Evolutionary conservation across 2,888 invertebrate genomes (phyloP).

Genomic region (Drosophila quinaria): DNA sequence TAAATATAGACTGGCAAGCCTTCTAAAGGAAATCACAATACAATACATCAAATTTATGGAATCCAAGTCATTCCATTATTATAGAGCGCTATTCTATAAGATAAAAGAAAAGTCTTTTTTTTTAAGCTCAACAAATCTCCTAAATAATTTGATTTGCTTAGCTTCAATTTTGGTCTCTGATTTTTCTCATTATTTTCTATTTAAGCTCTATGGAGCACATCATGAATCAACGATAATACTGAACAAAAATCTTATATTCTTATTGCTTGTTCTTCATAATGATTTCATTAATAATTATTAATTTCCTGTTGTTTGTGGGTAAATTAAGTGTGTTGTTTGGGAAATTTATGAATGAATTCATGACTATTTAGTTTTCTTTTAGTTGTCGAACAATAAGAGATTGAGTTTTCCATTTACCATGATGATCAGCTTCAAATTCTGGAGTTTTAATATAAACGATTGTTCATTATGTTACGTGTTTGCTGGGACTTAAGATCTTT

Average conservation of each 20-base stretch:
- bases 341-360: slow-evolving; percentile 22
- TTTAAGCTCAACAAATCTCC: not conserved
- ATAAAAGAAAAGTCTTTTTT: not conserved
- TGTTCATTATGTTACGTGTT: slow-evolving; percentile 19
- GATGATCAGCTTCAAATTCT: slow-evolving; percentile 21
- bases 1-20: not conserved
- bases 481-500: slow-evolving; percentile 28
- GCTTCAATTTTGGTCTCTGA: not conserved
- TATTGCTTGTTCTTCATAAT: slow-evolving; percentile 15
- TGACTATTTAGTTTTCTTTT: slow-evolving; percentile 31
- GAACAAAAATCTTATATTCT: slow-evolving; percentile 24
- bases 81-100: not conserved
- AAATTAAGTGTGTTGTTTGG: slow-evolving; percentile 15
- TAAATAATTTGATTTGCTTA: not conserved
- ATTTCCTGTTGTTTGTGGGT: slow-evolving; percentile 34
- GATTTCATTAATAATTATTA: slow-evolving; percentile 34
- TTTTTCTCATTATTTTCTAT: slow-evolving; percentile 2
- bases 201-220: not conserved
- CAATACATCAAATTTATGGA: not conserved
- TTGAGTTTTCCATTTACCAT: slow-evolving; percentile 24
- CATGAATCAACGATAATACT: slow-evolving; percentile 25
- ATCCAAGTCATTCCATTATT: not conserved
- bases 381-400: slow-evolving; percentile 9
- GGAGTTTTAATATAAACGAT: slow-evolving; percentile 20
- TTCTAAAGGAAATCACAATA: not conserved